Base-by-base conservation (phyloP, 2,888 invertebrate genomes). In the Frankliniella intonsa region DNA sequence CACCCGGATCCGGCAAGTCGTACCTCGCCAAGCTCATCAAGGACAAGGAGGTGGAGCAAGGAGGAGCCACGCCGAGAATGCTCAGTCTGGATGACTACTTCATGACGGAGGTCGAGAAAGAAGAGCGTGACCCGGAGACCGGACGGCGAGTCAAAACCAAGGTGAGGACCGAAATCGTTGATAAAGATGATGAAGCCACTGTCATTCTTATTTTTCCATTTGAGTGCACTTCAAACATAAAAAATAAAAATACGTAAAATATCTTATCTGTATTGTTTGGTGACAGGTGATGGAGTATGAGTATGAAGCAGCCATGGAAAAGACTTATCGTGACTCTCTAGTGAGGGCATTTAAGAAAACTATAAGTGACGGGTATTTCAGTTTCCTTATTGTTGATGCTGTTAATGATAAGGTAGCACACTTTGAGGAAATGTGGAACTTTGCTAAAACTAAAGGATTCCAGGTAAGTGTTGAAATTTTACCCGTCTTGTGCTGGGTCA, bases 61-160 rank as follows among this genome's bases (percentile, higher is more conserved):
- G 95, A 76, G 97, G 96, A 9, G 93, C 94, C 83, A 94, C 96
- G n/a, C 97, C 95, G 0, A 91, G 98, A 85, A 96, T 98, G 86
- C 90, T 98, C 86, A 97, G 96, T 83, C 91, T 98, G 83, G 98
- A 98, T 88, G 98, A 98, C 89, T 98, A 98, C 88, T 98, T 97
- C 86, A 94, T 97, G 91, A 92, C 94, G 83, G 96, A 96, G 88
- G 92, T 93, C 83, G 96, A 95, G 88, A 91, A 92, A 84, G 93
- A 92, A 85, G 91, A 92, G 81, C 90, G 88, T 81, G 94, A 94
- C 87, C 90, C 92, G 7, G 90, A 92, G 84, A 93, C 93, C 83
- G 95, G 95, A 19, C 94, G 94, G 88, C 91, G 90, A 86, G 90
- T 94, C 82, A 90, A 87, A 87, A 88, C 90, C 82, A 93, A 92